These are phyloP conservation scores for Sarcophaga bullata DNA, from an alignment of 1,140 invertebrate genomes.

Conservation along the genomic window DNA sequence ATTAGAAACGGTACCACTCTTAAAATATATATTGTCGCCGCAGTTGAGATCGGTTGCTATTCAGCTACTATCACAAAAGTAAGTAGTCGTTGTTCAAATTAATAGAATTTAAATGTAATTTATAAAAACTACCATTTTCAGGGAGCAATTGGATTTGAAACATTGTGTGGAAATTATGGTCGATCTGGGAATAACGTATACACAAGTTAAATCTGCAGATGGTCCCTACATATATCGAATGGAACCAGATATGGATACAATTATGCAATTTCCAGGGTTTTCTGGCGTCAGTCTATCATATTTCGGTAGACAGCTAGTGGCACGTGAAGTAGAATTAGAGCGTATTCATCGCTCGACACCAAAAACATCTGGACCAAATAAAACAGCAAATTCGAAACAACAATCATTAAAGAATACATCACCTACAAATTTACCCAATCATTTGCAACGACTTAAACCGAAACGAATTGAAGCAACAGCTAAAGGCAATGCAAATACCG, in stretches of 20 bases:
- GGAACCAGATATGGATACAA: constrained; percentile 77
- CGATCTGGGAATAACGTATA: constrained; percentile 87
- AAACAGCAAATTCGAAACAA: not conserved
- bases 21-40: constrained; percentile 82
- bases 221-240: constrained; percentile 83
- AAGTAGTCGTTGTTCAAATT: constrained; percentile 30
- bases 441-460: constrained; percentile 73
- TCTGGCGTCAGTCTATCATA: constrained; percentile 67
- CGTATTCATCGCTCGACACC: constrained; percentile 71
- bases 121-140: constrained; percentile 66
- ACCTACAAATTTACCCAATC: constrained; percentile 69
- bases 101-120: not conserved
- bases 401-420: constrained; percentile 46
- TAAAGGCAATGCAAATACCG: constrained; percentile 60
- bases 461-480: constrained; percentile 65
- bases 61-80: constrained; percentile 60
- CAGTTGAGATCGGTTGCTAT: constrained; percentile 78
- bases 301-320: constrained; percentile 80
- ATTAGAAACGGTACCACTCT: constrained; percentile 78
- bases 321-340: constrained; percentile 79
- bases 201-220: constrained; percentile 81
- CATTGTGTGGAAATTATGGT: constrained; percentile 87
- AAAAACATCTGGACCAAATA: constrained; percentile 45
- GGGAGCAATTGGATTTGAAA: constrained; percentile 78
- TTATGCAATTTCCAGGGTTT: constrained; percentile 55